phyloP scores from a whole-genome alignment of 2,113 vertebrate species.

The Coregonus clupeaformis region DNA sequence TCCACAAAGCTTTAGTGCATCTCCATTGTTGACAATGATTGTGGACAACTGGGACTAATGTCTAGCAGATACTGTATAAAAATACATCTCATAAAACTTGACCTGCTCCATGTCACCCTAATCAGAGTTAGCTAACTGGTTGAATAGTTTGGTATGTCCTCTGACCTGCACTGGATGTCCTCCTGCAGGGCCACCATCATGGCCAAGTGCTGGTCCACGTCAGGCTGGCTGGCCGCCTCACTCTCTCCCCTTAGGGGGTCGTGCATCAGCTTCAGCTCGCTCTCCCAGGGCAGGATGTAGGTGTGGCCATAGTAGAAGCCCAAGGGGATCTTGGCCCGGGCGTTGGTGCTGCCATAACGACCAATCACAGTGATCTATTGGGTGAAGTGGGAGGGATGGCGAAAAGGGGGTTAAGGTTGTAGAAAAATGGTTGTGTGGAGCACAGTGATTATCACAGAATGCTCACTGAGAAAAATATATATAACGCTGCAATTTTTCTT shows the following conservation, averaged over 20 bases:
- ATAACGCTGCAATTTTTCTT: no score
- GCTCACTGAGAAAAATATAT: no score
- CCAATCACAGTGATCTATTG: conserved; percentile 96
- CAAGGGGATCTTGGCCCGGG: conserved; percentile 95
- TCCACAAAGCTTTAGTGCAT: not conserved
- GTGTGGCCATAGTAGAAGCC: conserved; percentile 99
- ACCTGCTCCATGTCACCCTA: not conserved
- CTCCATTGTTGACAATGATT: not conserved
- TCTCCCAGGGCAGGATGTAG: conserved; percentile 96
- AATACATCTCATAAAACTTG: not conserved
- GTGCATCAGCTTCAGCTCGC: conserved; percentile 94
- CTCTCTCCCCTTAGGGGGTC: conserved; percentile 91
- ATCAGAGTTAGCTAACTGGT: not conserved
- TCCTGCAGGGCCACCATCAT: conserved; percentile 98
- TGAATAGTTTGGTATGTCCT: not conserved
- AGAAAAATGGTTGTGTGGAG: no score
- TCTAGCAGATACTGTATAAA: not conserved
- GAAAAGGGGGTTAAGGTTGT: not conserved
- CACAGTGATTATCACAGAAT: no score
- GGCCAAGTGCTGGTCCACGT: conserved; percentile 92
- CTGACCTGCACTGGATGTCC: conserved; percentile 97
- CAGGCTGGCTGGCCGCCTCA: conserved; percentile 88
- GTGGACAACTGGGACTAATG: not conserved
- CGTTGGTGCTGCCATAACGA: conserved; percentile 97
- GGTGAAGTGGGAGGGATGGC: not conserved